A percentile compares a stretch with the other conserved stretches of the same genome.
Evolutionary conservation across 1,140 invertebrate species (phyloP).

Genomic region (Ceratina calcarata): DNA sequence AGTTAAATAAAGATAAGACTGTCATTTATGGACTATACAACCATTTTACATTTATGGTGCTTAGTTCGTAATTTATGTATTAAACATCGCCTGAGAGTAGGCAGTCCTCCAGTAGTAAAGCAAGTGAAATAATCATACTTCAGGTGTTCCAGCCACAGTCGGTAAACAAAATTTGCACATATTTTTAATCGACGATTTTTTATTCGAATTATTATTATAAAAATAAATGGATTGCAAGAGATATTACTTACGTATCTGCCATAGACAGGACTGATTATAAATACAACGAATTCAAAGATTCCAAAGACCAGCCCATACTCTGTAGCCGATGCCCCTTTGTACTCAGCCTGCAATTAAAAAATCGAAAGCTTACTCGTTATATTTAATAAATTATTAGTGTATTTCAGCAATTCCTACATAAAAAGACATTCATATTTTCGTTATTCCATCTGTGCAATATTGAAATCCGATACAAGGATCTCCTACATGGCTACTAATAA

Average conservation of each 20-base stretch:
- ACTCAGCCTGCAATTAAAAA: conserved; percentile 85
- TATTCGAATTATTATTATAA: too few species aligned
- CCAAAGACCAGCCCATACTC: conserved; percentile 96
- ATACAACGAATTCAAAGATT: conserved; percentile 95
- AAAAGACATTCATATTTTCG: too few species aligned
- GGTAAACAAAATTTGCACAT: background rate
- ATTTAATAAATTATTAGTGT: too few species aligned
- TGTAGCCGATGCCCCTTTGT: conserved; percentile 91
- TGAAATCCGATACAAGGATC: background rate
- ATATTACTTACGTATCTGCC: conserved; percentile 87
- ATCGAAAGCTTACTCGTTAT: background rate
- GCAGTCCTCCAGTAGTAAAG: background rate
- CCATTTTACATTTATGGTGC: background rate
- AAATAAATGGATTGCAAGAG: too few species aligned
- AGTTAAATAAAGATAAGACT: background rate
- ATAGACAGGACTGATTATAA: conserved; percentile 93
- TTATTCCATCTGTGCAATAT: background rate
- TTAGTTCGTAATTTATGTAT: background rate
- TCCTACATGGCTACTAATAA: too few species aligned
- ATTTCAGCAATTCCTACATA: too few species aligned
- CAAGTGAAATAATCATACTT: background rate
- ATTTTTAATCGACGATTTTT: conserved; percentile 13
- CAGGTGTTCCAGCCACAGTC: background rate
- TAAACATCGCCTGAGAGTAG: conserved; percentile 1
- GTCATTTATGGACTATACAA: background rate